A percentile compares a stretch with the other conserved stretches of the same genome.
phyloP scores from a whole-genome alignment of 2,797 vertebrate genomes.

The Cyclopterus lumpus region DNA sequence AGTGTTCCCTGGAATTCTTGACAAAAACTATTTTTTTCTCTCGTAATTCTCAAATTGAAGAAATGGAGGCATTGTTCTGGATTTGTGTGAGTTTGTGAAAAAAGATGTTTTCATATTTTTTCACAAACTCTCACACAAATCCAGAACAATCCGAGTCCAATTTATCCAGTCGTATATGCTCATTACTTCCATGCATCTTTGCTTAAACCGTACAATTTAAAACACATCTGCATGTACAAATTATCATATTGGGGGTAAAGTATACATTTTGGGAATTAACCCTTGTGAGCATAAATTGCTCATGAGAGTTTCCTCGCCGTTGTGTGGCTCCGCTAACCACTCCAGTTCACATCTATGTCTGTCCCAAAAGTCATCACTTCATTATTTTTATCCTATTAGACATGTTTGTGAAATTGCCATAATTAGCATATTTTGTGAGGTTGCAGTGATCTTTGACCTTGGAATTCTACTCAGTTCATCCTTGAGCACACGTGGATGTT shows the following conservation, averaged over 20 bases:
- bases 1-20: neutral
- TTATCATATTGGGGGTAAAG: too few relatives aligned
- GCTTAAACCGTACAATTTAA: neutral
- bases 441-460: neutral
- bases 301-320: too few relatives aligned
- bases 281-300: neutral
- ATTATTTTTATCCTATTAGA: neutral
- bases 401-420: neutral
- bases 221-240: neutral
- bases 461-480: neutral
- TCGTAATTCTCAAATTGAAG: neutral
- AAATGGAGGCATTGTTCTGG: neutral
- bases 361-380: neutral
- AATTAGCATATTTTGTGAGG: neutral
- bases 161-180: neutral
- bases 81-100: neutral
- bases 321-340: neutral
- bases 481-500: neutral
- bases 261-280: neutral
- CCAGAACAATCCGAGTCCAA: neutral
- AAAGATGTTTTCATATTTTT: too few relatives aligned
- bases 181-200: neutral
- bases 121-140: neutral
- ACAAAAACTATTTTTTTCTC: neutral
- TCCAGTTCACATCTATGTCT: neutral